Conservation (phyloP, 2,797 vertebrate species). For the Poecilia picta region DNA sequence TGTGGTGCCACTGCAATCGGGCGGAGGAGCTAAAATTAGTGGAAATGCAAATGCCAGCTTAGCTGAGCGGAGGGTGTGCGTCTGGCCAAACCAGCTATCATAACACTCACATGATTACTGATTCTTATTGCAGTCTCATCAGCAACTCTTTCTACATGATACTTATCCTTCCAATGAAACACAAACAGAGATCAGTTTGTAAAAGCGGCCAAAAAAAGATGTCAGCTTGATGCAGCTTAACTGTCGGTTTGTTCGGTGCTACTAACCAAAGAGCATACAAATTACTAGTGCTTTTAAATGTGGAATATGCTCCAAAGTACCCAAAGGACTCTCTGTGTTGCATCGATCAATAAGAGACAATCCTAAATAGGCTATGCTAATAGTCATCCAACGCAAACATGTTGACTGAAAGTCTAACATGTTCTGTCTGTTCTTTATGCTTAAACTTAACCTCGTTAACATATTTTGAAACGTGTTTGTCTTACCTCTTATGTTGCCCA, state of each 20-base stretch:
- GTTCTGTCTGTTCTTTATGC: not conserved
- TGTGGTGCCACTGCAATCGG: slow-evolving; percentile 29
- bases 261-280: not conserved
- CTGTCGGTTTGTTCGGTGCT: not conserved
- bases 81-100: not conserved
- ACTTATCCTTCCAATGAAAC: not conserved
- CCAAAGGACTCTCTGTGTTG: not conserved
- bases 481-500: slow-evolving; percentile 90
- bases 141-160: not conserved
- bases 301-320: not conserved
- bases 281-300: not conserved
- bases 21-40: slow-evolving; percentile 66
- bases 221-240: not conserved
- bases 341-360: not conserved
- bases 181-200: not conserved
- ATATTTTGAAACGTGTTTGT: slow-evolving; percentile 21
- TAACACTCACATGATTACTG: not conserved
- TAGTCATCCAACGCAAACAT: not conserved
- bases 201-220: not conserved
- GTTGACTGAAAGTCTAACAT: not conserved
- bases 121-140: slow-evolving; percentile 12
- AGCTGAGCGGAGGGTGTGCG: slow-evolving; percentile 20
- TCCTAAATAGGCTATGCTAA: not conserved
- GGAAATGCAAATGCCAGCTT: slow-evolving; percentile 41
- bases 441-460: slow-evolving; percentile 16